phyloP scores from a whole-genome alignment of 2,797 vertebrate species.

The Champsocephalus gunnari region DNA sequence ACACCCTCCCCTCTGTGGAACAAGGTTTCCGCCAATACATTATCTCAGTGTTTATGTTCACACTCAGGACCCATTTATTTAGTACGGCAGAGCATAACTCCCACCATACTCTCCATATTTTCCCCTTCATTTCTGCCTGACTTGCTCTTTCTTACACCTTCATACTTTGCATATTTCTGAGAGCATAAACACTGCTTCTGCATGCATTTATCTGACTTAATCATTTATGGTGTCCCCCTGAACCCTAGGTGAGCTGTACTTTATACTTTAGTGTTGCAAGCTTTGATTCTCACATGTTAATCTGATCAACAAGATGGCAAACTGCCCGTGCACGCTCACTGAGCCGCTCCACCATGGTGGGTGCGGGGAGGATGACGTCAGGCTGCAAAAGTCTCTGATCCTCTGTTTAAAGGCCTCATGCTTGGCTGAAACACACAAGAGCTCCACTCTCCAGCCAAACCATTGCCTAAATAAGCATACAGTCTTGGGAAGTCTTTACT shows the following conservation, averaged over 20 bases:
- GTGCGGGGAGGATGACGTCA: constrained; percentile 74
- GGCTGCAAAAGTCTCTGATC: constrained; percentile 64
- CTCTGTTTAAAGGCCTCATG: constrained; percentile 66
- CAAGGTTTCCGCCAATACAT: constrained; percentile 44
- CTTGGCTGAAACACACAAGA: constrained; percentile 70
- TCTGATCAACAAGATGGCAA: constrained; percentile 69
- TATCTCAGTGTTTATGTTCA: constrained; percentile 51
- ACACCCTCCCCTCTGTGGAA: constrained; percentile 26
- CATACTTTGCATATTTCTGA: constrained; percentile 14
- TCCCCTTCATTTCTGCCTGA: constrained; percentile 15
- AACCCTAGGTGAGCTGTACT: constrained; percentile 25
- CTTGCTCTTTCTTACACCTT: constrained; percentile 19
- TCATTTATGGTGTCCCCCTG: constrained; percentile 32
- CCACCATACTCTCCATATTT: constrained; percentile 38
- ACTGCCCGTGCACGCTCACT: constrained; percentile 39
- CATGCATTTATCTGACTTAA: constrained; percentile 19
- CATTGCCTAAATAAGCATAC: constrained; percentile 62
- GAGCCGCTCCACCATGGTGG: constrained; percentile 57
- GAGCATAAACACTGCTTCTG: constrained; percentile 35
- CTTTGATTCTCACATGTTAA: constrained; percentile 59
- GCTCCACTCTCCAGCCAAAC: constrained; percentile 63
- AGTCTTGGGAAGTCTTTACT: constrained; percentile 74
- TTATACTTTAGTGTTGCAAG: not conserved
- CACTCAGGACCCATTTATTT: constrained; percentile 61
- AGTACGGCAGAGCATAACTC: constrained; percentile 31